Evolutionary conservation across 1,140 invertebrate genomes (phyloP), one percentile per base, ranked within the genome.

Genomic region (Drosophila jambulina): DNA sequence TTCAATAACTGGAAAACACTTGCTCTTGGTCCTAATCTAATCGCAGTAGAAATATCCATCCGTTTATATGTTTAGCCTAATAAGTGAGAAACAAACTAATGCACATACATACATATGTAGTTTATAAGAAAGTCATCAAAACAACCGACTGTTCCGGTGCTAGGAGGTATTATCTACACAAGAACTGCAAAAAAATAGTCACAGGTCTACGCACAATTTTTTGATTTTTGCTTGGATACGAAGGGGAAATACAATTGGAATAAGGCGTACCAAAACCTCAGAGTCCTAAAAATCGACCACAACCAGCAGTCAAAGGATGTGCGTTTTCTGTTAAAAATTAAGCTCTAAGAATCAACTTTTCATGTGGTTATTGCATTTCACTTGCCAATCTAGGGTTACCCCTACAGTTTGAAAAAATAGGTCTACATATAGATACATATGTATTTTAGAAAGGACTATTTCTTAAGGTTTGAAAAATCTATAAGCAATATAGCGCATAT

Each of bases 31-130:
- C 19, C 17, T 64, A 53, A 69, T 68, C 62, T 68, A 34, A 69
- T 53, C 63, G 62, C 32, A 53, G 68, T 43, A 23, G 27, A 53
- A 69, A 34, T 32, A 68, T 67, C n/a, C 32, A 67, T 34, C 19
- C 43, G 62, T 36, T 46, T 45, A 19, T 45, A 25, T 17, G 17
- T 21, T 51, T 21, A 32, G 29, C n/a, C n/a, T 46, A 32, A 67
- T 63, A 48, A 10, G 42, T 34, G n/a, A 38, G 49, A 36, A 19
- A 53, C 27, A 34, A 51, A 21, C 10, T 19, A n/a, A 13, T 19
- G 17, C 17, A 45, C 13, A 46, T 51, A 19, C 12, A 25, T 46
- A 17, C 15, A 17, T n/a, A n/a, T 49, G 9, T 32, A 46, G 45
- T 9, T 19, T 53, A 25, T n/a, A 12, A 19, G 17, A 65, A 42